These are phyloP conservation scores for Mnemiopsis leidyi DNA, from an alignment of 37 sponge, comb jelly and placozoan species.

Conservation along the genomic window DNA sequence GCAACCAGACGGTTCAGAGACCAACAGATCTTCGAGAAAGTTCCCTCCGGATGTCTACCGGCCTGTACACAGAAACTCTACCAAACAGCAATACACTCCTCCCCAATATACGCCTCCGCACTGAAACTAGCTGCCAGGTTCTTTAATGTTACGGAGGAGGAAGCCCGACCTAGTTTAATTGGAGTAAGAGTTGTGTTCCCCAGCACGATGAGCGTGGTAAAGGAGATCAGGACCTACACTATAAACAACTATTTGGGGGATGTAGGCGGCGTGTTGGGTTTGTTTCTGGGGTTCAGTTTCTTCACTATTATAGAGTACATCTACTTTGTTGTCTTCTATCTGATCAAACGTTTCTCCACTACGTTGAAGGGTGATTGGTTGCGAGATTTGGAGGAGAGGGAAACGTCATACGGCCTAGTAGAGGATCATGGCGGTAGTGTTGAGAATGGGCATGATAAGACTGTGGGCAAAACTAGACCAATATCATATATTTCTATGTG, in stretches of 20 bases:
- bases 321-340: conserved; percentile 18
- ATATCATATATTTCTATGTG: too few species aligned
- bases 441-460: too few species aligned
- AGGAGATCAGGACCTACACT: background rate
- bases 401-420: too few species aligned
- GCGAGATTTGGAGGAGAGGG: background rate
- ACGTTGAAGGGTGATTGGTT: background rate
- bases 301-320: conserved; percentile 22
- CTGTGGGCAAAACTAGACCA: too few species aligned
- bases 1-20: background rate
- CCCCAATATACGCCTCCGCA: background rate
- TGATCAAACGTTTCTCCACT: background rate
- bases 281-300: conserved; percentile 33
- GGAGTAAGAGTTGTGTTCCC: background rate
- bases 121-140: background rate
- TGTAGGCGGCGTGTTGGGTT: conserved; percentile 23
- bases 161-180: background rate
- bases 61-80: background rate
- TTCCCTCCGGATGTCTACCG: background rate
- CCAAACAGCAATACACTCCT: background rate
- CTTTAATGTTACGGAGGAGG: background rate
- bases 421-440: too few species aligned
- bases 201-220: background rate
- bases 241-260: conserved; percentile 5
- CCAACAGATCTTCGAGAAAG: background rate